These are phyloP conservation scores for Ecliptopera silaceata DNA, from an alignment of 2,888 invertebrate species.

Conservation along the genomic window DNA sequence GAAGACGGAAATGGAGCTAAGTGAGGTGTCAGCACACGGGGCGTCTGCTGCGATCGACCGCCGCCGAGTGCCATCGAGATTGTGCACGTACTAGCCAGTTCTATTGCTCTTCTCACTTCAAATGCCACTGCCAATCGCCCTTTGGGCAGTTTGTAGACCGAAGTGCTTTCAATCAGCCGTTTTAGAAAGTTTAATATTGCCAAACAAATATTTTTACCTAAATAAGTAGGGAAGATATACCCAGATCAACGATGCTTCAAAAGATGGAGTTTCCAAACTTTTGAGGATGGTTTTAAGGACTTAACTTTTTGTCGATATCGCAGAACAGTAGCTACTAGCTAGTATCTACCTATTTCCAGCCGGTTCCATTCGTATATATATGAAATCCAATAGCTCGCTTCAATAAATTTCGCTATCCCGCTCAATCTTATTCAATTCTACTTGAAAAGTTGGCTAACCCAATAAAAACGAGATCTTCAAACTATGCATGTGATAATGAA, in stretches of 20 bases:
- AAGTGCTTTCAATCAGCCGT: neutral
- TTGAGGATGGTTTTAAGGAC: constrained; percentile 26
- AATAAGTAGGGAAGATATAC: neutral
- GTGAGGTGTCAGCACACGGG: constrained; percentile 58
- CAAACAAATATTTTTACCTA: neutral
- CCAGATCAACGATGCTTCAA: constrained; percentile 1
- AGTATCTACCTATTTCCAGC: neutral
- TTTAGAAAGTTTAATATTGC: neutral
- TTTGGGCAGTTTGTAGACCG: constrained; percentile 1
- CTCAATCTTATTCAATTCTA: constrained; percentile 30
- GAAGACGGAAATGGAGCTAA: constrained; percentile 60
- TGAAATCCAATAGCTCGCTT: constrained; percentile 43
- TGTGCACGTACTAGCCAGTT: constrained; percentile 53
- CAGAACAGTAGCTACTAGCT: constrained; percentile 12
- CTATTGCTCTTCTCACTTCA: constrained; percentile 28
- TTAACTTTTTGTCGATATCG: constrained; percentile 21
- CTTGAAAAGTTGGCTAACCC: constrained; percentile 11
- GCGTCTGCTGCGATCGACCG: constrained; percentile 34
- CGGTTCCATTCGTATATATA: constrained; percentile 36
- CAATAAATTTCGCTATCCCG: constrained; percentile 42
- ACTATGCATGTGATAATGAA: neutral
- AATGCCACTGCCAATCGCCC: constrained; percentile 19
- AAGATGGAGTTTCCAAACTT: constrained; percentile 14
- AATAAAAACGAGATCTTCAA: constrained; percentile 13
- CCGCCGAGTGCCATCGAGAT: constrained; percentile 49